Evolutionary conservation across 1,140 invertebrate genomes (phyloP).

Genomic region (Sarcophaga peregrina): DNA sequence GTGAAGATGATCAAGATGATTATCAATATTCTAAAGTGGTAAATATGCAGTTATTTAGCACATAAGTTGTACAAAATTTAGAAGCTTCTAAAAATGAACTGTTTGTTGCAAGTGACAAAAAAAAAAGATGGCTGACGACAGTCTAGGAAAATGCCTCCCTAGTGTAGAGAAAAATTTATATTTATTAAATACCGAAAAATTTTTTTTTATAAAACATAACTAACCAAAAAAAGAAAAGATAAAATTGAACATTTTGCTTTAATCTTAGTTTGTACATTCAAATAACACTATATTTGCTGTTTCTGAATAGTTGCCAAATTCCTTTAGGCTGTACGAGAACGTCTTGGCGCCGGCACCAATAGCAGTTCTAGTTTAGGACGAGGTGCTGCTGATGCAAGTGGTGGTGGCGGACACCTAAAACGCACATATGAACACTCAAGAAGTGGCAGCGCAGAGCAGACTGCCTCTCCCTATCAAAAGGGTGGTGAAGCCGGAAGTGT

Average conservation of each 20-base stretch:
- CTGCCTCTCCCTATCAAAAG: not conserved
- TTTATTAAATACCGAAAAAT: constrained; percentile 39
- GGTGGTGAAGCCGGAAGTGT: not conserved
- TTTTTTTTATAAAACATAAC: not conserved
- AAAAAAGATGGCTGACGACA: constrained; percentile 17
- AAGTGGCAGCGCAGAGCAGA: not conserved
- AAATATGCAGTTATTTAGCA: constrained; percentile 52
- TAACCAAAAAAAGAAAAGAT: not conserved
- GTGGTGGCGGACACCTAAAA: not conserved
- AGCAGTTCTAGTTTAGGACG: constrained; percentile 20
- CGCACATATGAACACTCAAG: not conserved
- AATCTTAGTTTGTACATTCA: constrained; percentile 37
- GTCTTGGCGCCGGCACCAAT: not conserved
- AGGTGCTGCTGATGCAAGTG: not conserved
- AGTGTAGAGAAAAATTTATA: constrained; percentile 45
- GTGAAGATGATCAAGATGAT: constrained; percentile 72
- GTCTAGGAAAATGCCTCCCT: constrained; percentile 42
- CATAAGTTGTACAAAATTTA: constrained; percentile 48
- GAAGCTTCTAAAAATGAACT: not conserved
- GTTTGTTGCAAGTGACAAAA: constrained; percentile 2
- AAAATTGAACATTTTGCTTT: constrained; percentile 1
- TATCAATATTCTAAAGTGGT: constrained; percentile 61
- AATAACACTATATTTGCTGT: constrained; percentile 66
- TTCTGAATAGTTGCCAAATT: constrained; percentile 66
- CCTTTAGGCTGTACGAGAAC: constrained; percentile 59